These are phyloP conservation scores for Dorcus parallelipipedus DNA, from an alignment of 2,888 invertebrate genomes.

Conservation along the genomic window DNA sequence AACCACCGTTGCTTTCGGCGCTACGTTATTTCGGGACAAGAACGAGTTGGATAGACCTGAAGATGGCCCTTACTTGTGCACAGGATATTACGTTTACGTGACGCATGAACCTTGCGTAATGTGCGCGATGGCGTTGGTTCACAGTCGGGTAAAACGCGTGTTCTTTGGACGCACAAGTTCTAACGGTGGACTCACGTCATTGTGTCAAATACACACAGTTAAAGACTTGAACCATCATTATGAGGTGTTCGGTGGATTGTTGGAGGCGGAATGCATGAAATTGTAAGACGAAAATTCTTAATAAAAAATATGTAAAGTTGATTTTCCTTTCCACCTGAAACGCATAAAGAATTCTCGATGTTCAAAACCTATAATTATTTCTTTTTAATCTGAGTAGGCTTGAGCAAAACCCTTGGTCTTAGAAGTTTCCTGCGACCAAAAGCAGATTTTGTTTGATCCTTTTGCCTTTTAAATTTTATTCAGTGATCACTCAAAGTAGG, in stretches of 20 bases:
- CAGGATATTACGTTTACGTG: constrained; percentile 81
- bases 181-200: constrained; percentile 70
- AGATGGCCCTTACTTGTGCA: constrained; percentile 75
- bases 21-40: constrained; percentile 46
- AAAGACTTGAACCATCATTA: constrained; percentile 86
- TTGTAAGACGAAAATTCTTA: constrained; percentile 6
- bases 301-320: no score
- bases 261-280: constrained; percentile 47
- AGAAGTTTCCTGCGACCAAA: no score
- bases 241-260: constrained; percentile 73
- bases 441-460: no score
- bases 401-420: no score
- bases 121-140: constrained; percentile 94
- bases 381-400: no score
- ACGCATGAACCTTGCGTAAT: constrained; percentile 87
- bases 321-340: no score
- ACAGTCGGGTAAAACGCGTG: constrained; percentile 79
- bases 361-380: no score
- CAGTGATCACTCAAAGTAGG: no score
- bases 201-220: constrained; percentile 72
- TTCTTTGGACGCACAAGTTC: constrained; percentile 64
- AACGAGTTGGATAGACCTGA: constrained; percentile 39
- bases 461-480: no score
- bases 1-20: constrained; percentile 51
- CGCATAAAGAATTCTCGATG: no score